A percentile compares a stretch with the other conserved stretches of the same genome.
These are phyloP conservation scores for Ichneumoninae sp. DNA, from an alignment of 2,888 invertebrate genomes.

Conservation along the genomic window DNA sequence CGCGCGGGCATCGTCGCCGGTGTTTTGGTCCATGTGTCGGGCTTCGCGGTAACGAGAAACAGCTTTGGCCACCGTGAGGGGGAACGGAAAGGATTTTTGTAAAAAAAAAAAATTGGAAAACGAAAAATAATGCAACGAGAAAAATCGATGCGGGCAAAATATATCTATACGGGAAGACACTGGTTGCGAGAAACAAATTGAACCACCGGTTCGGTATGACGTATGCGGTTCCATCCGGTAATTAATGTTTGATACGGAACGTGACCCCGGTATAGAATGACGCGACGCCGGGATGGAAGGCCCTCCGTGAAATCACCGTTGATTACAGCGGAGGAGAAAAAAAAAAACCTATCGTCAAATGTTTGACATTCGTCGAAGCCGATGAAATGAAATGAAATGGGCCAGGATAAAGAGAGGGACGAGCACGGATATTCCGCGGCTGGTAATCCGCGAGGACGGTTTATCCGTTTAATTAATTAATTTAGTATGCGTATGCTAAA, in stretches of 20 bases:
- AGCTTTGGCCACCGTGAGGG: not conserved
- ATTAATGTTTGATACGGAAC: constrained; percentile 16
- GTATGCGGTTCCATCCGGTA: not conserved
- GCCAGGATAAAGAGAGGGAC: constrained; percentile 16
- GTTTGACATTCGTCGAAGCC: constrained; percentile 49
- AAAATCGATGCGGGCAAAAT: not conserved
- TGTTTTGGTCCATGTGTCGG: constrained; percentile 2
- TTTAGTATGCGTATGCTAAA: constrained; percentile 10
- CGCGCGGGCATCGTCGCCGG: not conserved
- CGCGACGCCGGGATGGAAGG: constrained; percentile 1
- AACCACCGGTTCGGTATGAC: not conserved
- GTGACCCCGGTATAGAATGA: constrained; percentile 15
- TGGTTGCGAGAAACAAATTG: not conserved
- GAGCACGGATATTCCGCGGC: constrained; percentile 22
- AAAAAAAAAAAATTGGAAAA: not conserved
- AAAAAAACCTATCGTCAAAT: constrained; percentile 47
- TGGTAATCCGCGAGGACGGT: constrained; percentile 28
- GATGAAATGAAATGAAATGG: constrained; percentile 18
- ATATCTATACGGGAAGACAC: not conserved
- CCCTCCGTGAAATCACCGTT: constrained; percentile 49
- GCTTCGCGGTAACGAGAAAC: constrained; percentile 1
- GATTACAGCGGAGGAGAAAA: constrained; percentile 32
- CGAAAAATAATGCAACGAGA: not conserved
- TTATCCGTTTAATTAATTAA: constrained; percentile 52
- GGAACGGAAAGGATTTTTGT: too few species aligned